A percentile compares a stretch with the other conserved stretches of the same genome.
These are phyloP conservation scores for Mesorhabditis sp. DNA, from an alignment of 2,888 invertebrate species.

Conservation along the genomic window DNA sequence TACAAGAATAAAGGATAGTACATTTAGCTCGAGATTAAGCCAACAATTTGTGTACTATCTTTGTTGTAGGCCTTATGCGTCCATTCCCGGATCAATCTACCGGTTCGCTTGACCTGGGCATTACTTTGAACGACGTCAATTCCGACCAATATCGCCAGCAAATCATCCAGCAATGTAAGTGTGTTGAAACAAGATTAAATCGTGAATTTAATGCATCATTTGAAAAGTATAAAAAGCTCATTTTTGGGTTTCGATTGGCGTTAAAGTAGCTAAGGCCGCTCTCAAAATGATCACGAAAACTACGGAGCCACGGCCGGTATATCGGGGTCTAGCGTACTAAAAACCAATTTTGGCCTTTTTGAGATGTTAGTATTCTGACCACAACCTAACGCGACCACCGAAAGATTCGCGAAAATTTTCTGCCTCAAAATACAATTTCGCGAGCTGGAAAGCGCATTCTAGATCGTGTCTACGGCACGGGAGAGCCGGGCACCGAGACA, in stretches of 20 bases:
- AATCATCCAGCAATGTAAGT: constrained; percentile 51
- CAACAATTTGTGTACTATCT: no score
- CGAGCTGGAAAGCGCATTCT: constrained; percentile 7
- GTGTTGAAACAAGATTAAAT: not conserved
- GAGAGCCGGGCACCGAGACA: constrained; percentile 41
- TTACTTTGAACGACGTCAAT: constrained; percentile 54
- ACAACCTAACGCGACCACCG: no score
- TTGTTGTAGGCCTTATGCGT: constrained; percentile 40
- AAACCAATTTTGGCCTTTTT: no score
- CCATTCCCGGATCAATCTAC: constrained; percentile 55
- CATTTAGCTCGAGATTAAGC: not conserved
- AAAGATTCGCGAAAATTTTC: no score
- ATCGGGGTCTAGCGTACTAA: no score
- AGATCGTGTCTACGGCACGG: constrained; percentile 50
- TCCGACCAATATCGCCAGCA: constrained; percentile 55
- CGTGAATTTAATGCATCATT: no score
- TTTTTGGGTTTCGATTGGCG: not conserved
- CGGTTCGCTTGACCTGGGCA: constrained; percentile 41
- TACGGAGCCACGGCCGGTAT: no score
- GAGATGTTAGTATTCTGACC: no score
- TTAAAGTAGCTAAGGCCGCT: not conserved
- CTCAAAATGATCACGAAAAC: no score
- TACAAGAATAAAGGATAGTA: not conserved
- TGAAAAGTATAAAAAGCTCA: no score
- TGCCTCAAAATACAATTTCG: no score